A percentile compares a stretch with the other conserved stretches of the same genome.
Conservation (phyloP, 2,113 vertebrate species). For the Rhinolophus ferrumequinum region DNA sequence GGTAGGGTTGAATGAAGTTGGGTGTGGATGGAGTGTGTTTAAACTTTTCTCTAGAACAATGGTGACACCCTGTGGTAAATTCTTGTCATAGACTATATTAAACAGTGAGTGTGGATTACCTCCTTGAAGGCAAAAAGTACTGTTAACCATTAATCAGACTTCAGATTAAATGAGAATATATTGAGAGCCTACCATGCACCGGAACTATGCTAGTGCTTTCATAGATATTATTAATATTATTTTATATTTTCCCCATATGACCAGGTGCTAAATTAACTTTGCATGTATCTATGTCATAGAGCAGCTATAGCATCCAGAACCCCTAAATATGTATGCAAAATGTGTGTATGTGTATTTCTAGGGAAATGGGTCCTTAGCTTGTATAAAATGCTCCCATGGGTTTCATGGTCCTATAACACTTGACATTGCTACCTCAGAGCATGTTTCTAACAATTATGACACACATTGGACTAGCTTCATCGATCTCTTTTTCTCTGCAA, state of each 20-base stretch:
- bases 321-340: background rate
- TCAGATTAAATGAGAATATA: conserved; percentile 7
- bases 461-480: conserved; percentile 88
- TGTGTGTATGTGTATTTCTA: background rate
- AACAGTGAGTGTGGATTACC: background rate
- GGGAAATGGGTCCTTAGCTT: background rate
- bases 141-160: background rate
- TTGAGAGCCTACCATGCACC: background rate
- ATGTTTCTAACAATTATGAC: background rate
- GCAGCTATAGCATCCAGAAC: background rate
- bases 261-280: background rate
- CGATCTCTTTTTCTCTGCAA: conserved; percentile 88
- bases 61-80: conserved; percentile 70
- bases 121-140: background rate
- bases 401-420: background rate
- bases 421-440: background rate
- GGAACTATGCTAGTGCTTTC: background rate
- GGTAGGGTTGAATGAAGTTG: background rate
- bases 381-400: background rate
- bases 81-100: background rate
- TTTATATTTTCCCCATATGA: background rate
- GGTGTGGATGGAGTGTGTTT: accelerated
- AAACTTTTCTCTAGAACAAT: conserved; percentile 30
- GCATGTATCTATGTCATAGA: background rate
- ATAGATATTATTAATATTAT: conserved; percentile 11